These are phyloP conservation scores for Glossophaga mutica DNA, from an alignment of 2,797 vertebrate species.

Conservation along the genomic window DNA sequence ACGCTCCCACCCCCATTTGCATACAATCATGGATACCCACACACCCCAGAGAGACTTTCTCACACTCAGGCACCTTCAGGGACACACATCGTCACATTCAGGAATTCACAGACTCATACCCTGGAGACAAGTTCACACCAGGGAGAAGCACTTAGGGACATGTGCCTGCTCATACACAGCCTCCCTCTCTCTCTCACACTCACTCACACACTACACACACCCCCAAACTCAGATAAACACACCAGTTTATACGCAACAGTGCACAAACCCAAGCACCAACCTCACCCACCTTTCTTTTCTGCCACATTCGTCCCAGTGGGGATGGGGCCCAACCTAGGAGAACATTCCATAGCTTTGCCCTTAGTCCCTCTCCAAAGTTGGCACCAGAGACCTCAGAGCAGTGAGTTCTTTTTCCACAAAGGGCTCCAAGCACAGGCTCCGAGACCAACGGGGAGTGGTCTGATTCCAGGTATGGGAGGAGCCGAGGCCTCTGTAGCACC, in stretches of 20 bases:
- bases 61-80: background rate
- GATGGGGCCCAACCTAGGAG: background rate
- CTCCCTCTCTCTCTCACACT: too few relatives aligned
- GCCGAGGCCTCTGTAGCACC: background rate
- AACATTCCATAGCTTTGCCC: background rate
- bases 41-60: conserved; percentile 51
- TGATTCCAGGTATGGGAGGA: background rate
- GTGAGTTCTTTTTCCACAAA: background rate
- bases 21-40: background rate
- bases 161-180: too few relatives aligned
- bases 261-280: background rate
- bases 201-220: background rate
- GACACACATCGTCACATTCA: background rate
- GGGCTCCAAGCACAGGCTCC: background rate
- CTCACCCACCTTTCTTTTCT: background rate
- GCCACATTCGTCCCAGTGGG: background rate
- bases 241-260: background rate
- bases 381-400: background rate
- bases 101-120: background rate
- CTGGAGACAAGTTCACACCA: background rate
- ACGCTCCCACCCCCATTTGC: conserved; percentile 48
- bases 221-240: background rate
- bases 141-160: background rate
- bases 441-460: background rate
- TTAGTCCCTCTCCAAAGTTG: background rate